Evolutionary conservation across 2,888 invertebrate species (phyloP), one percentile per base, ranked within the genome.

Genomic region (Cylindroiulus punctatus): DNA sequence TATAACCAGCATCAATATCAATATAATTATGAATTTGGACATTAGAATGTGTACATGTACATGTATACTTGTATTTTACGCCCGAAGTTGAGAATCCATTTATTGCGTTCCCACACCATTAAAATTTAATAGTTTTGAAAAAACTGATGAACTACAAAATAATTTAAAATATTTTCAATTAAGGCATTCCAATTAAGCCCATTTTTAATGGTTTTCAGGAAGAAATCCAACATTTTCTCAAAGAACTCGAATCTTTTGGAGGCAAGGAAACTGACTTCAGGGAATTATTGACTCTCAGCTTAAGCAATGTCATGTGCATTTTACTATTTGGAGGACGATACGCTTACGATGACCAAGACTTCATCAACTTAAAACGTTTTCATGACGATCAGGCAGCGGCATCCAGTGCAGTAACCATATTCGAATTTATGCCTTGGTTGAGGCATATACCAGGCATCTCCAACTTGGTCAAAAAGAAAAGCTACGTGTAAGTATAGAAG

Each of bases 341-440:
- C 47, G 84, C 44, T 14, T 84, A 84, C 47, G 32, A 40, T 8
- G 84, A 84, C 44, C 17, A 40, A 36, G 36, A n/a, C 22, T 83
- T 12, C 32, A 42, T 22, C n/a, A n/a, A 17, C n/a, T 4, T 42
- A 36, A 8, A 83, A 83, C 10, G n/a, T 83, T 14, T 42, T 10
- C 32, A 40, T 40, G 42, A 83, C 22, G 14, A 83, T 17, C 32
- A 36, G 42, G n/a, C 82, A 5, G 82, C 82, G 8, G 42, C 82
- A 7, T 40, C 82, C 36, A 82, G 42, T 36, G 0, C 40, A 17
- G 1, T 82, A 22, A 32, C 36, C 26, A 14, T 44, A 26, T 84
- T 52, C 14, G 44, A 84, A 42, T 84, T 84, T 52, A 14, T 84
- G 19, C 84, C 40, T 19, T 84, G 84, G 84, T 1, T 84, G 22